Base-by-base conservation (phyloP, 2,888 invertebrate genomes). In the Lasioglossum leucozonium region DNA sequence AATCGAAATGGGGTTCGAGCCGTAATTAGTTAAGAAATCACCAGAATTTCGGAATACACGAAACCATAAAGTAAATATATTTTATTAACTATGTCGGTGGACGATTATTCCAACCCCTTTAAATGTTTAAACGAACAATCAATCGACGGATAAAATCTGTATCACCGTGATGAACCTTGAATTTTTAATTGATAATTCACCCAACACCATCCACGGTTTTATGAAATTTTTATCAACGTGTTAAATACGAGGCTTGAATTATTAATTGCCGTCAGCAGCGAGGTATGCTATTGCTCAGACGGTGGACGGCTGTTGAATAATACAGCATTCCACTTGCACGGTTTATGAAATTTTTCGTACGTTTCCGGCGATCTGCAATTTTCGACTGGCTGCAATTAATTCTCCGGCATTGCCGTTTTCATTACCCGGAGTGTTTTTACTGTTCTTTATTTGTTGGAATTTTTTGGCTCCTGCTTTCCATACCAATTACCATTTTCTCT, bases 241-340 rank as follows among this genome's bases (percentile, higher is more conserved):
- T 86, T 84, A 83, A 86, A 79, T 58, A 44, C 16, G 30, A 34
- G 75, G 26, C 22, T 65, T 55, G 77, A 81, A 81, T 81, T 72
- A 72, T 82, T 77, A 79, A 85, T 84, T 72, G 37, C 11, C 16
- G 55, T 30, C 72, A 75, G 71, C 13, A 18, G 58, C 5, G 22
- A 13, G 58, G 40, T 30, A 72, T 34, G 76, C 26, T 42, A 83
- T 62, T 72, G 37, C n/a, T 37, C 71, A 18, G 71, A 72, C 65
- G n/a, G 34, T 44, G 4, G 4, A 8, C 30, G 58, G 30, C 1
- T 26, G 30, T 5, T 34, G 44, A 44, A 34, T 78, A 72, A 55
- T 18, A 26, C 16, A 71, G 16, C 42, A 22, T 44, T 75, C 69
- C 30, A 58, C 44, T 79, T 37, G 30, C n/a, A 6, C n/a, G 3